Conservation (phyloP, 2,113 vertebrate genomes). For the Bettongia penicillata region DNA sequence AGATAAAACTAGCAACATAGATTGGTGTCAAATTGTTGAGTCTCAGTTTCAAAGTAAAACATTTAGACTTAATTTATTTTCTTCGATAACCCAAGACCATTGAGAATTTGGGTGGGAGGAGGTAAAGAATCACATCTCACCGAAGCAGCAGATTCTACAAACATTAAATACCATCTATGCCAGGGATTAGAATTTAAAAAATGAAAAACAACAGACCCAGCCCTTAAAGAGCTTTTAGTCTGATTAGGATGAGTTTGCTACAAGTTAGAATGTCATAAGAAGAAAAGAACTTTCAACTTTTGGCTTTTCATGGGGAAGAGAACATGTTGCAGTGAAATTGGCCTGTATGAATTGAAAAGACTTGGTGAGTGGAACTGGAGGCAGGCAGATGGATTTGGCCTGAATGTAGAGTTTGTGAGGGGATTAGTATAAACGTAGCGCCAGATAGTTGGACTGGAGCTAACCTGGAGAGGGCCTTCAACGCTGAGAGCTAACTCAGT, state of each 20-base stretch:
- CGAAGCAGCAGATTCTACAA: not conserved
- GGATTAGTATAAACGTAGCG: not conserved
- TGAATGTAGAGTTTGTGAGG: not conserved
- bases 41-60: not conserved
- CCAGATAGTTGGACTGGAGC: too few species aligned
- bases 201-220: not conserved
- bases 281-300: not conserved
- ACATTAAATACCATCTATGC: not conserved
- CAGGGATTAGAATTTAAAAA: not conserved
- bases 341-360: not conserved
- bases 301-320: not conserved
- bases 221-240: not conserved
- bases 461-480: not conserved
- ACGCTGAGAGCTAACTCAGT: not conserved
- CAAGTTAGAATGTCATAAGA: not conserved
- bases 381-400: not conserved
- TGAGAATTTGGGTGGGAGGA: not conserved
- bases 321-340: not conserved
- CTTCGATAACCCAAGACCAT: not conserved
- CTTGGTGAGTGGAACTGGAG: not conserved
- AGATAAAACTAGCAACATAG: not conserved
- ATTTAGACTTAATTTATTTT: not conserved
- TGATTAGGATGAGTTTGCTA: not conserved
- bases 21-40: not conserved
- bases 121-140: not conserved